phyloP scores from a whole-genome alignment of 2,888 invertebrate genomes.

The Branchipolynoe longqiensis region DNA sequence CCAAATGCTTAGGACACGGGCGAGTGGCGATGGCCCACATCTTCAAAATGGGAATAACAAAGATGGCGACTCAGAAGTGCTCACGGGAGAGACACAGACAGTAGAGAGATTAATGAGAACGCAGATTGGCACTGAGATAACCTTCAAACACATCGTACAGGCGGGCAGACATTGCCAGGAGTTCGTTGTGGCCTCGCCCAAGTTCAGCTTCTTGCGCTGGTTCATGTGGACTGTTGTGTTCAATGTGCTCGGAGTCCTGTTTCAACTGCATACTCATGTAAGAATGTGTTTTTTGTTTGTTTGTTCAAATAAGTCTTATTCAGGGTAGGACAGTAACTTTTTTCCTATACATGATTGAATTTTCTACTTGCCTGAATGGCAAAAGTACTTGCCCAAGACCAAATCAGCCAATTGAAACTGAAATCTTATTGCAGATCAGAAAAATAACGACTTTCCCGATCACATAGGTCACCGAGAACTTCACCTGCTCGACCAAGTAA shows the following conservation, averaged over 20 bases:
- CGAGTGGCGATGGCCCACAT: no score
- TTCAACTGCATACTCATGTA: conserved; percentile 55
- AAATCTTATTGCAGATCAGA: no score
- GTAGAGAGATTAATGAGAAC: conserved; percentile 32
- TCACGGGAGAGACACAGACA: background rate
- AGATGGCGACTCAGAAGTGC: no score
- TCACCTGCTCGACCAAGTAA: no score
- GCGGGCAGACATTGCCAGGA: conserved; percentile 48
- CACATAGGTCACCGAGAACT: no score
- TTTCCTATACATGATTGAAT: background rate
- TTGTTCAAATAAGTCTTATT: no score
- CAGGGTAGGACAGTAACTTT: background rate
- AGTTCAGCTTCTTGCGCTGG: conserved; percentile 49
- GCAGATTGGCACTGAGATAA: conserved; percentile 9
- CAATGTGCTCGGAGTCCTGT: conserved; percentile 35
- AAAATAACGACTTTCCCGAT: no score
- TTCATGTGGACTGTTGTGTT: conserved; percentile 39
- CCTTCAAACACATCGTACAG: background rate
- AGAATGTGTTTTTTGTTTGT: background rate
- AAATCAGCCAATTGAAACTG: no score
- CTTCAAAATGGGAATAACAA: no score
- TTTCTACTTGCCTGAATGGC: no score
- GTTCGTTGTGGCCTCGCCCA: conserved; percentile 51
- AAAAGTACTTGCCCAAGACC: no score
- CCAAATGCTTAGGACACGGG: no score